Base-by-base conservation (phyloP, 2,797 vertebrate genomes). In the Lepus townsendii region DNA sequence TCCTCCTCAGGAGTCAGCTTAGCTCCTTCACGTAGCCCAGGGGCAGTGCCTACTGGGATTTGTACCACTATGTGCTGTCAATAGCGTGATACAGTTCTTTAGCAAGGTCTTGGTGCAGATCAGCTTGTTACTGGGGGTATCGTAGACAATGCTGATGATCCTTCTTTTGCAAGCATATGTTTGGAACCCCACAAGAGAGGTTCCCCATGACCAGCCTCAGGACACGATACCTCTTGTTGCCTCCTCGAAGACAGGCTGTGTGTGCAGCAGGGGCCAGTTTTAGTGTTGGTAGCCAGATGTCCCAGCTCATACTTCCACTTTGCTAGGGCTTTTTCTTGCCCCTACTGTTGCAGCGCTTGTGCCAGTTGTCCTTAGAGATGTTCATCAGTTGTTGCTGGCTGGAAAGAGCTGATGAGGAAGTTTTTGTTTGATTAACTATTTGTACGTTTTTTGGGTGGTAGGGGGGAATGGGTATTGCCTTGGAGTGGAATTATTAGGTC, bases 31-130 rank as follows among this genome's bases (percentile, higher is more conserved):
- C 99, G 97, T 99, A 99, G 38, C 99, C 99, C 2, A 99, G 99
- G 89, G 99, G 99, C 98, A 99, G 98, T 35, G 99, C 99, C 0
- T 99, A 99, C 98, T 99, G 99, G 65, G 99, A 98, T 98, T 99
- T 99, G 12, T 99, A 99, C 99, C 99, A 99, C 99, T 99, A 99
- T 93, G 99, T 99, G 97, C 99, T 99, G 98, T 99, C 99, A 0
- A 99, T 90, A 99, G 99, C 78, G 99, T 98, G 0, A 99, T 99
- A 97, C 99, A 99, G 97, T 99, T 99, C 99, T 99, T 99, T 97
- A 99, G 99, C 98, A 99, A 98, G 47, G 99, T 99, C 98, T 99
- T 99, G 87, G 99, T 99, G 98, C 99, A 98, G 97, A 99, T 99
- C 98, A 99, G 98, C 97, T 99, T 99, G 0, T 99, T 99, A 98